phyloP scores from a whole-genome alignment of 2,888 invertebrate species.

The Agrotis segetum region DNA sequence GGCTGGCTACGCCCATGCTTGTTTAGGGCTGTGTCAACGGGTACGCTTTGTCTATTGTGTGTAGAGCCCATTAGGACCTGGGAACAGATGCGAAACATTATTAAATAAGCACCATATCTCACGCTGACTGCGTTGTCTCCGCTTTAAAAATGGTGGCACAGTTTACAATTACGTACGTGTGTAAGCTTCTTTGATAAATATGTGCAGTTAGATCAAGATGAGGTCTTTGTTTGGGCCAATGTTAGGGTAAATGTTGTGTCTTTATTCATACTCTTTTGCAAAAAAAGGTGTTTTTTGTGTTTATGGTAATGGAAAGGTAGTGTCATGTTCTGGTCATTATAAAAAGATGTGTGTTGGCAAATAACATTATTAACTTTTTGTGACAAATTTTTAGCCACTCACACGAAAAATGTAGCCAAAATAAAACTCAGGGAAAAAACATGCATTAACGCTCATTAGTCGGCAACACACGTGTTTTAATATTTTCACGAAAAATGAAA shows the following conservation, averaged over 20 bases:
- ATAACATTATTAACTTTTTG: not conserved
- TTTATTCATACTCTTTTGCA: slow-evolving; percentile 19
- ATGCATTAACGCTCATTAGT: slow-evolving; percentile 40
- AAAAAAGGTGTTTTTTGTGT: not conserved
- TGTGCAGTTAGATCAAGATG: slow-evolving; percentile 26
- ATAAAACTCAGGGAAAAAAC: slow-evolving; percentile 13
- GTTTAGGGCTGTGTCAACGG: no score
- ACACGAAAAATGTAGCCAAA: not conserved
- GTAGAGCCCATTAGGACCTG: not conserved
- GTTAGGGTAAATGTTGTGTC: not conserved
- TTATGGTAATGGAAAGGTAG: no score
- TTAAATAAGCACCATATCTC: slow-evolving; percentile 65
- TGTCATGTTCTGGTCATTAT: not conserved
- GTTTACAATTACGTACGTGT: slow-evolving; percentile 36
- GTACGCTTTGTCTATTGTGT: no score
- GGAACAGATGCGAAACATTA: slow-evolving; percentile 68
- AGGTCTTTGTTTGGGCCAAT: slow-evolving; percentile 10
- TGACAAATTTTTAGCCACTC: not conserved
- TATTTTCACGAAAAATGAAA: slow-evolving; percentile 27
- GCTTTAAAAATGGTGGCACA: slow-evolving; percentile 51
- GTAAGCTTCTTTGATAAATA: slow-evolving; percentile 38
- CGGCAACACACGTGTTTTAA: slow-evolving; percentile 20
- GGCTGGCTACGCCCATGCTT: no score
- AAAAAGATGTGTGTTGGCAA: not conserved
- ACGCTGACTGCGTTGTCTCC: slow-evolving; percentile 24